These are phyloP conservation scores for Phocoena phocoena DNA, from an alignment of 2,113 vertebrate genomes.

Conservation along the genomic window DNA sequence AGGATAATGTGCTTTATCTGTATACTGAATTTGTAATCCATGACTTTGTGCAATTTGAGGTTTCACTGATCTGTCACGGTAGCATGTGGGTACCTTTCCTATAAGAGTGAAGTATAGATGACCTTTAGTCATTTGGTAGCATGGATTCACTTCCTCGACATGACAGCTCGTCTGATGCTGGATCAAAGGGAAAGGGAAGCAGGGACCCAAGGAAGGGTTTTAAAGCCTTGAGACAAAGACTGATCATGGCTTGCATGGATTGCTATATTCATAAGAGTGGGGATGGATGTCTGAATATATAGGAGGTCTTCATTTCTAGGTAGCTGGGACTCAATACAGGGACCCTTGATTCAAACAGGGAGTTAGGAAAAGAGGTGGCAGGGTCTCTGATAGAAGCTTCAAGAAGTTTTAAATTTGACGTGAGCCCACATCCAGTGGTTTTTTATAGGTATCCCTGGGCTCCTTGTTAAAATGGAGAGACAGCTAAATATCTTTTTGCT, in stretches of 20 bases:
- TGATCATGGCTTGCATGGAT: neutral
- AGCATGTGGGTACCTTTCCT: neutral
- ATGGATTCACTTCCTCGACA: neutral
- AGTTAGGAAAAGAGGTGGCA: neutral
- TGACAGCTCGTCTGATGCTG: neutral
- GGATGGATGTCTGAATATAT: neutral
- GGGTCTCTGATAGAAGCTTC: neutral
- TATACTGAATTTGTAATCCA: neutral
- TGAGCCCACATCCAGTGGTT: neutral
- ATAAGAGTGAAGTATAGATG: neutral
- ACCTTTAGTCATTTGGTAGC: neutral
- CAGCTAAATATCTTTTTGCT: constrained; percentile 44
- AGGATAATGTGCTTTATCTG: neutral
- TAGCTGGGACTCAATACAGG: neutral
- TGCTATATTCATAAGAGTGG: neutral
- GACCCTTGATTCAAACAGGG: neutral
- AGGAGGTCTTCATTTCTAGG: neutral
- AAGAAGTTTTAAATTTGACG: constrained; percentile 31
- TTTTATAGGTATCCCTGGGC: neutral
- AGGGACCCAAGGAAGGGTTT: neutral
- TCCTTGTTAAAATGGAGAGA: constrained; percentile 46
- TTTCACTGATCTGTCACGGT: neutral
- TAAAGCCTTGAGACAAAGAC: neutral
- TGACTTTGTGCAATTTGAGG: neutral
- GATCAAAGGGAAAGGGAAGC: neutral